Conservation (phyloP, 2,888 invertebrate species). For the Ophion ellenae region DNA sequence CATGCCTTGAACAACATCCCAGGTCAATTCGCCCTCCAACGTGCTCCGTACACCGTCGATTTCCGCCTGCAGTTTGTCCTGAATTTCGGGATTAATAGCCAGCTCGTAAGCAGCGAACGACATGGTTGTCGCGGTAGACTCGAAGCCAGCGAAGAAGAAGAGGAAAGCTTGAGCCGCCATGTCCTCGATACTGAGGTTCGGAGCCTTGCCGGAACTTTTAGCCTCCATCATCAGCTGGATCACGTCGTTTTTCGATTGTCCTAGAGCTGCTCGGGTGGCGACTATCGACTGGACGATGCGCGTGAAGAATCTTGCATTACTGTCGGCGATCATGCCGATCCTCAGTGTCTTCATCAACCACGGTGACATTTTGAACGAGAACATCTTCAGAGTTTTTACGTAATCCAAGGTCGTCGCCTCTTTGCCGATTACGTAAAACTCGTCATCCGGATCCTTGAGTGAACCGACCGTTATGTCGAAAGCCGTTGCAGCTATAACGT, state of each 20-base stretch:
- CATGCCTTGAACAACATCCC: slow-evolving; percentile 75
- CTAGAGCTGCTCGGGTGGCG: slow-evolving; percentile 61
- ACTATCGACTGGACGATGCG: slow-evolving; percentile 62
- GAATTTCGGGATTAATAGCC: slow-evolving; percentile 68
- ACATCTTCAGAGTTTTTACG: slow-evolving; percentile 51
- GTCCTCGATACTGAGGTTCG: slow-evolving; percentile 73
- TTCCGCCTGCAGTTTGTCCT: slow-evolving; percentile 70
- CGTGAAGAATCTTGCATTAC: slow-evolving; percentile 62
- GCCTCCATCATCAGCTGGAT: slow-evolving; percentile 68
- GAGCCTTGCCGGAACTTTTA: slow-evolving; percentile 43
- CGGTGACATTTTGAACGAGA: slow-evolving; percentile 51
- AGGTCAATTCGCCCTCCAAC: slow-evolving; percentile 68
- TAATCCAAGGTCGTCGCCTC: slow-evolving; percentile 66
- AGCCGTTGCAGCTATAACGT: slow-evolving; percentile 86
- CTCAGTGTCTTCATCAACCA: slow-evolving; percentile 38
- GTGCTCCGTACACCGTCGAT: slow-evolving; percentile 67
- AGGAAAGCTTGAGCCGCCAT: slow-evolving; percentile 83
- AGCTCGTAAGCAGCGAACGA: slow-evolving; percentile 70
- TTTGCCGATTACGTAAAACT: slow-evolving; percentile 84
- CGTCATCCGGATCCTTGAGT: slow-evolving; percentile 84
- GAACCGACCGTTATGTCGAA: slow-evolving; percentile 86
- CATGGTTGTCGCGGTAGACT: slow-evolving; percentile 69
- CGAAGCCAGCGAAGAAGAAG: slow-evolving; percentile 74
- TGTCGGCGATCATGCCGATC: slow-evolving; percentile 43
- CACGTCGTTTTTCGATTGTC: slow-evolving; percentile 73